phyloP scores from a whole-genome alignment of 2,113 vertebrate genomes.

The Pomatorhinus ruficollis region DNA sequence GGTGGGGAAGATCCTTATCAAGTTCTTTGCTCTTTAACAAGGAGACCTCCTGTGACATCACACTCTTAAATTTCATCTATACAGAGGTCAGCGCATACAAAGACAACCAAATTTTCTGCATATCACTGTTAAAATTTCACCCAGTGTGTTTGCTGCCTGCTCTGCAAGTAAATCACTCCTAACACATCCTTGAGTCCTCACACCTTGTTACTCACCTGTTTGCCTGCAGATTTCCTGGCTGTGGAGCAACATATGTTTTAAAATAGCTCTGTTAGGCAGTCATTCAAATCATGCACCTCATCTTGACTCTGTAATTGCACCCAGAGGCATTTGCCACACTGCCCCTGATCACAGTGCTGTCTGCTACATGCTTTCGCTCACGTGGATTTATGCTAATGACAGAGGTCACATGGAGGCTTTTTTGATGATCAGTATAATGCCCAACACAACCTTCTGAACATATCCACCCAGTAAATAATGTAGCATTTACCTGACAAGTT shows the following conservation, averaged over 20 bases:
- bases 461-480: not conserved
- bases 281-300: not conserved
- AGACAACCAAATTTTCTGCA: not conserved
- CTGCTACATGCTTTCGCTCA: not conserved
- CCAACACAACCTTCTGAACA: not conserved
- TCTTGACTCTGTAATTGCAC: not conserved
- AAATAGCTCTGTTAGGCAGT: not conserved
- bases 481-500: not conserved
- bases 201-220: not conserved
- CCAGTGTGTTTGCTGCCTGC: not conserved
- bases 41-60: not conserved
- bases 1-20: not conserved
- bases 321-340: not conserved
- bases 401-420: not conserved
- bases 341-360: not conserved
- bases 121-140: not conserved
- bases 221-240: not conserved
- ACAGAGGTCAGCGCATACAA: not conserved
- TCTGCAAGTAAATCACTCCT: not conserved
- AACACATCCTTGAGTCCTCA: not conserved
- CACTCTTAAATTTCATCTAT: not conserved
- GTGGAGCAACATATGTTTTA: not conserved
- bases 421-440: not conserved
- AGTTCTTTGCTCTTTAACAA: not conserved
- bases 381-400: not conserved